Conservation (phyloP, 2,888 invertebrate genomes). For the Tetanocera ferruginea region DNA sequence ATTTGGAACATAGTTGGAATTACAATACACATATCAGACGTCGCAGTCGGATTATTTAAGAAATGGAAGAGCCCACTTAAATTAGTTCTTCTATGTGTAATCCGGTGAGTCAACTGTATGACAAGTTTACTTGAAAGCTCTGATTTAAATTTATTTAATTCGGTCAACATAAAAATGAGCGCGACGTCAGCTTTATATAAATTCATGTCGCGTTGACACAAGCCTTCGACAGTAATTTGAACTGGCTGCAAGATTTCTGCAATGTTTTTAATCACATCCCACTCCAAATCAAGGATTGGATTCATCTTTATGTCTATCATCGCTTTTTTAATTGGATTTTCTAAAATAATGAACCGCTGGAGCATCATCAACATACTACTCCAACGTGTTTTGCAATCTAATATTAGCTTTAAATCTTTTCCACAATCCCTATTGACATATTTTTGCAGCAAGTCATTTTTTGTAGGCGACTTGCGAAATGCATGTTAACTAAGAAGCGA, state of each 20-base stretch:
- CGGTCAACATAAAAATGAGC: too few species aligned
- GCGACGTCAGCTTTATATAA: neutral
- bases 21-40: too few species aligned
- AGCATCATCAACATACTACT: too few species aligned
- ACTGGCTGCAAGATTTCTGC: neutral
- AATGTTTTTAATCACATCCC: neutral
- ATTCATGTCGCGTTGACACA: constrained; percentile 10
- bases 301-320: neutral
- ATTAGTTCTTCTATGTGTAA: too few species aligned
- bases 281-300: neutral
- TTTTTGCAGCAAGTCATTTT: neutral
- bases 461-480: neutral
- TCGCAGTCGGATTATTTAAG: too few species aligned
- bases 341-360: too few species aligned
- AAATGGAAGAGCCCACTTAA: too few species aligned
- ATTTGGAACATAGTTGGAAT: too few species aligned
- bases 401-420: neutral
- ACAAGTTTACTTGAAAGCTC: neutral
- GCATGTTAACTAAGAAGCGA: too few species aligned
- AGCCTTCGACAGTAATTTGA: neutral
- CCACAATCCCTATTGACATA: neutral
- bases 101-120: too few species aligned
- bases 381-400: too few species aligned
- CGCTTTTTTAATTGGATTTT: too few species aligned
- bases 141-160: neutral